Evolutionary conservation across 2,888 invertebrate species (phyloP).

Genomic region (Apodemia duryi): DNA sequence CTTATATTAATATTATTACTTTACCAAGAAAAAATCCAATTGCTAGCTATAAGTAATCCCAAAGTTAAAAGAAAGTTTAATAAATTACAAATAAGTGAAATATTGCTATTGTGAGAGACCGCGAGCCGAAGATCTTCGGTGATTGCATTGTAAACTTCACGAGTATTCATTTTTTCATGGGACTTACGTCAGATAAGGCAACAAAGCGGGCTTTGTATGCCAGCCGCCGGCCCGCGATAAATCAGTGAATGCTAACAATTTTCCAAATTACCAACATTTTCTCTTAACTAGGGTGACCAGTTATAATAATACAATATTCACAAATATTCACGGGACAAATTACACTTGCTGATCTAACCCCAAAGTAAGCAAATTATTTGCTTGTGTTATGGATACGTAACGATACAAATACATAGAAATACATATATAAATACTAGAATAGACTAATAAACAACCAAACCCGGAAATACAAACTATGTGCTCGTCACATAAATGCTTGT

Average conservation of each 20-base stretch:
- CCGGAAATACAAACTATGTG: no score
- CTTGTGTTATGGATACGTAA: no score
- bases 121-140: background rate
- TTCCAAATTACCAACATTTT: constrained; percentile 13
- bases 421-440: no score
- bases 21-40: background rate
- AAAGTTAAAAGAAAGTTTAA: background rate
- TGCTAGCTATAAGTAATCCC: background rate
- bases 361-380: no score
- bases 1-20: background rate
- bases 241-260: constrained; percentile 10
- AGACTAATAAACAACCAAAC: no score
- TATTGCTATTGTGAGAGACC: background rate
- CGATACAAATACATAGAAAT: no score
- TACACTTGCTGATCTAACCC: no score
- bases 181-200: constrained; percentile 6
- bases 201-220: constrained; percentile 1
- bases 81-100: constrained; percentile 10
- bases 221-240: constrained; percentile 5
- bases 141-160: background rate
- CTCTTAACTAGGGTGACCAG: background rate
- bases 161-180: constrained; percentile 6
- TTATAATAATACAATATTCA: no score
- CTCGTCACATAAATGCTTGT: no score
- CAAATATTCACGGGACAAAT: no score